Evolutionary conservation across 2,888 invertebrate species (phyloP).

Genomic region (Eulithis prunata): DNA sequence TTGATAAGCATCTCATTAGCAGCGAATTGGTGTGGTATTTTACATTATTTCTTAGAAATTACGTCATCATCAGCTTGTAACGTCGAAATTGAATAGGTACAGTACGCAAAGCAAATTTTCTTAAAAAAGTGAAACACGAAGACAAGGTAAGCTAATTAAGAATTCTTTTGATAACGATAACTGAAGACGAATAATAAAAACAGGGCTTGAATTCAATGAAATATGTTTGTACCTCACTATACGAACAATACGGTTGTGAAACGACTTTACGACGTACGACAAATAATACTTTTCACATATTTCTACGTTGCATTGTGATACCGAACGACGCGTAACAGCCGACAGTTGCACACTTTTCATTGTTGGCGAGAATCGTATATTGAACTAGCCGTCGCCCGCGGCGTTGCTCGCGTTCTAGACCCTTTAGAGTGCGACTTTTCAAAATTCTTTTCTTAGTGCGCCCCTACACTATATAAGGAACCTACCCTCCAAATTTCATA

Average conservation of each 20-base stretch:
- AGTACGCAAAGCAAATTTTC: background rate
- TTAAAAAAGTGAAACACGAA: background rate
- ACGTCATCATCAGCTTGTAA: background rate
- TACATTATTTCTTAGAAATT: slow-evolving; percentile 15
- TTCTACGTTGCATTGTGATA: slow-evolving; percentile 21
- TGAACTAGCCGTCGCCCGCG: too few species aligned
- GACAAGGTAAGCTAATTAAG: background rate
- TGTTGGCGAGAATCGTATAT: slow-evolving; percentile 61
- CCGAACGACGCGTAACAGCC: slow-evolving; percentile 51
- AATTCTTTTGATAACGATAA: too few species aligned
- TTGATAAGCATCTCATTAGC: slow-evolving; percentile 10
- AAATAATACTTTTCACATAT: slow-evolving; percentile 40
- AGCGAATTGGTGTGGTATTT: slow-evolving; percentile 1
- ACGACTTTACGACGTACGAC: background rate
- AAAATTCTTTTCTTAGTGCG: too few species aligned
- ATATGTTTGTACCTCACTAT: too few species aligned
- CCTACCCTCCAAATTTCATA: too few species aligned
- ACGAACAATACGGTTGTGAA: background rate
- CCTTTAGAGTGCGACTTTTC: too few species aligned
- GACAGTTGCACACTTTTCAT: slow-evolving; percentile 53
- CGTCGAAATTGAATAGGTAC: background rate
- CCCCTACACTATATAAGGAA: too few species aligned
- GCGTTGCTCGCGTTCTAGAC: too few species aligned
- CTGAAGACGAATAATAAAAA: too few species aligned
- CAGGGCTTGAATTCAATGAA: too few species aligned